phyloP scores from a whole-genome alignment of 2,113 vertebrate genomes.

The Labeo rohita region DNA sequence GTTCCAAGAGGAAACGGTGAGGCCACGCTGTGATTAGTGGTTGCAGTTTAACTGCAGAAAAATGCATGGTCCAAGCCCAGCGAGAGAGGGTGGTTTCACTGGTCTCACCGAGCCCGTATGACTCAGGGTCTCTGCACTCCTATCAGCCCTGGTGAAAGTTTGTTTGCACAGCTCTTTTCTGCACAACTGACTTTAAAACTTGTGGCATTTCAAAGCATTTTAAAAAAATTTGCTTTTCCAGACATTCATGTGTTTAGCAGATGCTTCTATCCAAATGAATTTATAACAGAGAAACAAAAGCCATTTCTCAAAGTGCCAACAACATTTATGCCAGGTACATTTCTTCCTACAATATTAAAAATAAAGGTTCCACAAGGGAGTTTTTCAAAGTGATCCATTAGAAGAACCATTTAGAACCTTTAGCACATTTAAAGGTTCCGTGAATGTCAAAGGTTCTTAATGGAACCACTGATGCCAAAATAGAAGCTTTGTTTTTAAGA shows the following conservation, averaged over 20 bases:
- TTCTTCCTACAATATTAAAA: not conserved
- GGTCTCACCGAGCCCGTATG: slow-evolving; percentile 61
- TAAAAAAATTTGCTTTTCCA: not conserved
- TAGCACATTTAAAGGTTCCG: not conserved
- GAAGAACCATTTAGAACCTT: not conserved
- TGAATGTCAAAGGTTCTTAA: not conserved
- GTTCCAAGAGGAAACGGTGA: slow-evolving; percentile 72
- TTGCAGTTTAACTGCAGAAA: slow-evolving; percentile 80
- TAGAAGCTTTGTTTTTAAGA: too few relatives aligned
- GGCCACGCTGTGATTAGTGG: slow-evolving; percentile 77
- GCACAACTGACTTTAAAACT: not conserved
- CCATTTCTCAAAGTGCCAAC: not conserved
- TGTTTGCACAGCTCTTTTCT: slow-evolving; percentile 9
- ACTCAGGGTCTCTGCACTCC: slow-evolving; percentile 58
- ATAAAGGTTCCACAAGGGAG: not conserved
- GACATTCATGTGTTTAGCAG: not conserved
- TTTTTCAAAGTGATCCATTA: too few relatives aligned
- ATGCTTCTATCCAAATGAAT: not conserved
- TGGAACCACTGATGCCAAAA: not conserved
- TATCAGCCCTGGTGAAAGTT: slow-evolving; percentile 51
- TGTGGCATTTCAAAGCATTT: not conserved
- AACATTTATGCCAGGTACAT: not conserved
- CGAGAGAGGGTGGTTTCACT: slow-evolving; percentile 63
- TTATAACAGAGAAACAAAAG: not conserved
- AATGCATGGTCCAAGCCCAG: slow-evolving; percentile 72